Percentiles rank a stretch among this genome's conserved stretches.
phyloP scores from a whole-genome alignment of 2,113 vertebrate genomes.

The Chaetops frenatus region DNA sequence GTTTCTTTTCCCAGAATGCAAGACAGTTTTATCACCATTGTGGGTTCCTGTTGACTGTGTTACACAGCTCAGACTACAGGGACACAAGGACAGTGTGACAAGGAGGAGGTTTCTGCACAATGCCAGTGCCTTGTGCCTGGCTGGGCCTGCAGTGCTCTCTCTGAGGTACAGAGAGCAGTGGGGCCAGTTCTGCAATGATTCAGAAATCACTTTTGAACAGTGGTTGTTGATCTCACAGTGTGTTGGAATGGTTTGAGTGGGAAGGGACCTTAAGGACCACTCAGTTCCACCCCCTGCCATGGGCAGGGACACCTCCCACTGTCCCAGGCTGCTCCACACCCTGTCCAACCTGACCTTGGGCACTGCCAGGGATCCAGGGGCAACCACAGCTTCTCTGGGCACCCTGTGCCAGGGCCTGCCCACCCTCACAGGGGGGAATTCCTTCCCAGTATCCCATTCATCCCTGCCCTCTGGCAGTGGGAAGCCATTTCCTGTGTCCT shows the following conservation, averaged over 20 bases:
- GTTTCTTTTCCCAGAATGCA: neutral
- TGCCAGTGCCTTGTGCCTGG: fast-evolving
- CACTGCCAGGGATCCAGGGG: neutral
- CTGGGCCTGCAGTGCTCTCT: neutral
- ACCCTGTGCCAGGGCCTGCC: neutral
- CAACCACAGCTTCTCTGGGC: neutral
- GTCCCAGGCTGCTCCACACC: neutral
- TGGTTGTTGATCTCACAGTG: neutral
- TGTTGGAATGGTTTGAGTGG: neutral
- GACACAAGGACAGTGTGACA: fast-evolving
- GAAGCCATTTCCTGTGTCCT: neutral
- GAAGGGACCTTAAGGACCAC: neutral
- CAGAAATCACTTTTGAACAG: neutral
- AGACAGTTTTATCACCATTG: neutral
- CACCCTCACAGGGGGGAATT: fast-evolving
- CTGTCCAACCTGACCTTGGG: fast-evolving
- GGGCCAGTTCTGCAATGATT: neutral
- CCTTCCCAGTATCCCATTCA: neutral
- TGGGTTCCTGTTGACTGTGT: neutral
- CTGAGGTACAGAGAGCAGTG: neutral
- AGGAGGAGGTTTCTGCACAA: neutral
- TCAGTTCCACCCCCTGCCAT: neutral
- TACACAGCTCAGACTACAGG: fast-evolving
- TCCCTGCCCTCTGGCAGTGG: neutral
- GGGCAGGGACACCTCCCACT: neutral